These are phyloP conservation scores for Therioaphis trifolii DNA, from an alignment of 2,888 invertebrate species.

Conservation along the genomic window DNA sequence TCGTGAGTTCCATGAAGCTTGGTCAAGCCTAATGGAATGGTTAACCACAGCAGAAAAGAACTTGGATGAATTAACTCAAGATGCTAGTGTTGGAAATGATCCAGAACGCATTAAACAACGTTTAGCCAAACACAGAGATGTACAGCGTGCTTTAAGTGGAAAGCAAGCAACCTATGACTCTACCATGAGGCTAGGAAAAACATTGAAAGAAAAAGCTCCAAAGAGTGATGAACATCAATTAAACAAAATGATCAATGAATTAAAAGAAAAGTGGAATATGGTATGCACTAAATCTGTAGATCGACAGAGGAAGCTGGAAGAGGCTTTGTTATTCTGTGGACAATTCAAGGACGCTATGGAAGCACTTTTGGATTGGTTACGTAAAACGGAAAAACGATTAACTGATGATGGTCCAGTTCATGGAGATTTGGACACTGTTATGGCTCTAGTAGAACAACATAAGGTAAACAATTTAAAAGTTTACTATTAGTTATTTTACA, in stretches of 20 bases:
- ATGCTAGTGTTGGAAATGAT: constrained; percentile 82
- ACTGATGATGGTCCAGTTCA: constrained; percentile 87
- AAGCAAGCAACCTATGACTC: constrained; percentile 91
- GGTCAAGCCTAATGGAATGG: constrained; percentile 91
- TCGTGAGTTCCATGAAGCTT: constrained; percentile 92
- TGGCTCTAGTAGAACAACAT: constrained; percentile 91
- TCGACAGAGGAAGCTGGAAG: constrained; percentile 92
- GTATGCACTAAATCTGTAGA: constrained; percentile 96
- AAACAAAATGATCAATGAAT: constrained; percentile 86
- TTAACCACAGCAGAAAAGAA: constrained; percentile 86
- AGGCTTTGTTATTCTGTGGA: constrained; percentile 93
- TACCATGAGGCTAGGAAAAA: constrained; percentile 89
- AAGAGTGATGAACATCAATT: constrained; percentile 87
- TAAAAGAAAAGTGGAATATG: constrained; percentile 93
- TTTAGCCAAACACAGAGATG: constrained; percentile 90
- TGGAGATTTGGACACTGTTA: constrained; percentile 97
- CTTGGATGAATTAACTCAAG: constrained; percentile 82
- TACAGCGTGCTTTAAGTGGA: constrained; percentile 88
- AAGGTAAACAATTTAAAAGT: constrained; percentile 71
- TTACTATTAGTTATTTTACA: background rate
- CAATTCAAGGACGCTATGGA: constrained; percentile 97
- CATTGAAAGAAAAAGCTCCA: constrained; percentile 92
- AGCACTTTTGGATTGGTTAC: constrained; percentile 93
- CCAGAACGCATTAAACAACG: constrained; percentile 87
- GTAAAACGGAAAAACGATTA: constrained; percentile 82